Evolutionary conservation across 1,140 invertebrate species (phyloP).

Genomic region (Drosophila subpulchrella): DNA sequence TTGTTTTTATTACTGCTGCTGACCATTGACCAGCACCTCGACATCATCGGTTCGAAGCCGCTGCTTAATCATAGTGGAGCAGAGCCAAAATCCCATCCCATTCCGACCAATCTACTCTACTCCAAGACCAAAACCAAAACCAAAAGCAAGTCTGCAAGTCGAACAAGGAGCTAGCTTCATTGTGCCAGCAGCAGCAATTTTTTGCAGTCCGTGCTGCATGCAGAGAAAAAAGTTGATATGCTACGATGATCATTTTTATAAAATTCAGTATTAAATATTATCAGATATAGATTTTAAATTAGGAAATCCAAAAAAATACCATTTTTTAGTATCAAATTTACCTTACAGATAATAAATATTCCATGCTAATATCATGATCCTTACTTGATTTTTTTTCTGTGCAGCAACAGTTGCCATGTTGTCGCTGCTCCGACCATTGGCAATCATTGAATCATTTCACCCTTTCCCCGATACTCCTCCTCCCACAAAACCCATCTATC

Average conservation of each 20-base stretch:
- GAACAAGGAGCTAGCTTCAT: constrained; percentile 47
- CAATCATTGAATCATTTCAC: constrained; percentile 41
- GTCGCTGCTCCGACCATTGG: constrained; percentile 36
- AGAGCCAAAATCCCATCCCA: constrained; percentile 15
- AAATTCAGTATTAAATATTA: too few relatives aligned
- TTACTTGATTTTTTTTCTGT: too few relatives aligned
- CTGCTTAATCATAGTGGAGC: constrained; percentile 74
- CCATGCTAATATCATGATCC: too few relatives aligned
- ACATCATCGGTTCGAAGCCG: constrained; percentile 50
- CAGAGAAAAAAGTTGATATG: too few relatives aligned
- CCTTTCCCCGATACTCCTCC: background rate
- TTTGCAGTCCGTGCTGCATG: constrained; percentile 1
- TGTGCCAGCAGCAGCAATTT: constrained; percentile 44
- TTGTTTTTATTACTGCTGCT: constrained; percentile 39
- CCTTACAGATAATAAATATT: too few relatives aligned
- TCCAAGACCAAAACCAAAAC: constrained; percentile 25
- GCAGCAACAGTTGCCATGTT: constrained; percentile 11
- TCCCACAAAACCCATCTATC: constrained; percentile 5
- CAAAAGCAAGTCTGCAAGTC: constrained; percentile 10
- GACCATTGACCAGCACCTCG: constrained; percentile 76
- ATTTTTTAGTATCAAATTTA: too few relatives aligned
- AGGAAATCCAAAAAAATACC: too few relatives aligned
- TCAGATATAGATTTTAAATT: too few relatives aligned
- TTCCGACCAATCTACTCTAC: background rate
- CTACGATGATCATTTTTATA: too few relatives aligned